These are phyloP conservation scores for Coremacera marginata DNA, from an alignment of 2,888 invertebrate species.

Conservation along the genomic window DNA sequence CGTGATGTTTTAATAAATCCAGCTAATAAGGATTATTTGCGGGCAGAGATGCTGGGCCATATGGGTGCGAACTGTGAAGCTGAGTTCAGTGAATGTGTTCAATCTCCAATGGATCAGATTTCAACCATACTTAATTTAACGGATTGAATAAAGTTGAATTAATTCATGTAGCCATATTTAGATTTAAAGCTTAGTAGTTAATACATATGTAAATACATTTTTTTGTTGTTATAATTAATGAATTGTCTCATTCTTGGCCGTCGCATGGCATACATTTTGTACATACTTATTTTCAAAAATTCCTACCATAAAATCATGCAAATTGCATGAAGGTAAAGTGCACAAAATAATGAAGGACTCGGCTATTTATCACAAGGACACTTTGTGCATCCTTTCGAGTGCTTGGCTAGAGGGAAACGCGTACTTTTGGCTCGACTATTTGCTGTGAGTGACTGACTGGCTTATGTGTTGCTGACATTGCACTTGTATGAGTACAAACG, in stretches of 20 bases:
- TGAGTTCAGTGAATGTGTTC: conserved; percentile 55
- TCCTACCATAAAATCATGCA: conserved; percentile 22
- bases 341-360: conserved; percentile 14
- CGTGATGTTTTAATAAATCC: conserved; percentile 74
- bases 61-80: conserved; percentile 56
- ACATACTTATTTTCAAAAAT: conserved; percentile 13
- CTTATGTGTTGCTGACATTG: conserved; percentile 9
- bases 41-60: conserved; percentile 78
- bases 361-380: conserved; percentile 28
- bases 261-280: not conserved
- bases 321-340: conserved; percentile 27
- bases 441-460: conserved; percentile 3
- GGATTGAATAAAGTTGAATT: conserved; percentile 2
- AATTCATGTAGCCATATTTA: too few species aligned
- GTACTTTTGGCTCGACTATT: conserved; percentile 7
- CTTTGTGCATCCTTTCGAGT: not conserved
- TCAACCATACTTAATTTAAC: conserved; percentile 50
- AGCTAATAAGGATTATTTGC: conserved; percentile 77
- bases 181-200: too few species aligned
- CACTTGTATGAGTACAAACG: not conserved
- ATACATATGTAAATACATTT: too few species aligned
- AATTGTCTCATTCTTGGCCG: not conserved
- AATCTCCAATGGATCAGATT: conserved; percentile 59
- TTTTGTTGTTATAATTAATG: not conserved
- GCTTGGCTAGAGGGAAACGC: not conserved